Evolutionary conservation across 2,888 invertebrate genomes (phyloP), one percentile per base, ranked within the genome.

Genomic region (Prosapia bicincta): DNA sequence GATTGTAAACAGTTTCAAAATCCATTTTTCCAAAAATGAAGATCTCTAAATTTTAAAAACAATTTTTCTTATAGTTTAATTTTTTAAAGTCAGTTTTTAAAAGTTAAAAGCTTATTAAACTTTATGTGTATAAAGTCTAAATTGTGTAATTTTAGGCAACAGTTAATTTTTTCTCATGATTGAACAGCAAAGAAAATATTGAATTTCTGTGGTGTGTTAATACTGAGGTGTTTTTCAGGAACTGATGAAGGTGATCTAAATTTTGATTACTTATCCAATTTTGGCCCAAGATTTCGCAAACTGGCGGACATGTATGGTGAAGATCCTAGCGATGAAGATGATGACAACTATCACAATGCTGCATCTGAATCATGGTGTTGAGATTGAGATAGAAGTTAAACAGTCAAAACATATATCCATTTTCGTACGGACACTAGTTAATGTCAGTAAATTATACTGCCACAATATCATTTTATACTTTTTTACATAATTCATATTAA

Each of bases 281-380:
- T 97, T 86, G 98, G 98, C 69, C 97, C 97, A n/a, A 90, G 97
- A 79, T 98, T 98, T 90, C 91, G 95, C 81, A 96, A 96, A 83
- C 86, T 96, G 80, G 96, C 96, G 70, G 96, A 96, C 83, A 96
- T 96, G 95, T 96, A 96, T 83, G 96, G 96, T n/a, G 95, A 95
- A 83, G 92, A 92, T 82, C 91, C 92, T 25, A 93, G 94, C 78
- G 95, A 95, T 81, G 91, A 92, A 75, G 94, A 95, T 81, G 92
- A 92, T 78, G 91, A 91, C 78, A 92, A 92, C 73, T 91, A 90
- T 81, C 90, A 90, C 25, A 93, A 93, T 84, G 84, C 86, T 23
- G 86, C 86, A 75, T 86, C 86, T 71, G 95, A 93, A 83, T 92
- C 93, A 79, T 95, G 95, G 95, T 94, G 95, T 90, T 93, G 74